Base-by-base conservation (phyloP, 2,113 vertebrate species). In the Anhinga rufa region DNA sequence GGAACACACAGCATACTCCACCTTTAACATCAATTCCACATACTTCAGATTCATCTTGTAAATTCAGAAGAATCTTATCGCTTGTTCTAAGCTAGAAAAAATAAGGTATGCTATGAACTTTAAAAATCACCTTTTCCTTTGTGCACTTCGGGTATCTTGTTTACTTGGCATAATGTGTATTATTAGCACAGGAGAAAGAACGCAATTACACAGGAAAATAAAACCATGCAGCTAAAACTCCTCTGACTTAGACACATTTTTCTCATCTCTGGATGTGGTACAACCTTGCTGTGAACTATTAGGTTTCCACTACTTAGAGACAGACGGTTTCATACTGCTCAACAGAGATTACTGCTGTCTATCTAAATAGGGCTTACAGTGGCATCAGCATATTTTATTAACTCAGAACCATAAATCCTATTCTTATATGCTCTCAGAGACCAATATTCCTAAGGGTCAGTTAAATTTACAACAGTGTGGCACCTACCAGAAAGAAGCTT, bases 361-460 rank as follows among this genome's bases (percentile, higher is more conserved):
- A 54, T 95, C 97, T 96, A 96, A 96, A 95, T 86, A 95, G 86
- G 79, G 92, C 87, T 96, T 97, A 96, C 86, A 94, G 95, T 76
- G 92, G 91, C 91, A 97, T 96, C 95, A 96, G 95, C 95, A 96
- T 97, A 96, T 97, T 96, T 96, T 95, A 96, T 96, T 97, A 96
- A 93, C 95, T 94, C 93, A 36, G 91, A 96, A 92, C 51, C 93
- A 95, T 95, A 97, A 97, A 97, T 97, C 96, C 95, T 95, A 97
- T 97, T 96, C 88, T 95, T 94, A 87, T 88, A 79, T 68, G 65
- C 82, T 96, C 92, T 93, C 84, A 84, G 97, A 97, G 90, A 95
- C 95, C 90, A 95, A 77, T 79, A 94, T 42, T 97, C 88, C 79
- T 51, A 95, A 95, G 78, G 97, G 93, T 95, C 93, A 97, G 88